phyloP scores from a whole-genome alignment of 2,113 vertebrate genomes.

The Pteronura brasiliensis region DNA sequence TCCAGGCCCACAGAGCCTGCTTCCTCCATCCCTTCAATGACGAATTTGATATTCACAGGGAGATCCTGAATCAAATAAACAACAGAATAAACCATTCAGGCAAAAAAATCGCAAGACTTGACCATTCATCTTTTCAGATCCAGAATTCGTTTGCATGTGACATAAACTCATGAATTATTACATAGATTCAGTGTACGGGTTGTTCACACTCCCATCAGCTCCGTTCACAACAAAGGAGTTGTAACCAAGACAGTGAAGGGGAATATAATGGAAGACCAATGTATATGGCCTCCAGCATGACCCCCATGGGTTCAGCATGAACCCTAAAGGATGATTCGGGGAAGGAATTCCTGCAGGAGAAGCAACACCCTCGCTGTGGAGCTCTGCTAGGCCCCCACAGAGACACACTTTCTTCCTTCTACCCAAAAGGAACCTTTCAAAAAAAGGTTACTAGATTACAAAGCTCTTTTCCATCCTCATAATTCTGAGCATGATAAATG shows the following conservation, averaged over 20 bases:
- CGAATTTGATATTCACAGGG: constrained; percentile 86
- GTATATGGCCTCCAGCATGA: rapidly evolving
- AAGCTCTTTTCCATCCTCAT: not conserved
- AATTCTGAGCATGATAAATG: not conserved
- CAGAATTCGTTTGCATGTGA: not conserved
- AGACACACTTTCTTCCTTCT: not conserved
- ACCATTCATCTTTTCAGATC: not conserved
- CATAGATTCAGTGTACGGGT: rapidly evolving
- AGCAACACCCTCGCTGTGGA: rapidly evolving
- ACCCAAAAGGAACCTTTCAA: not conserved
- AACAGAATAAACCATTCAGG: not conserved
- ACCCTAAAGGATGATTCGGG: rapidly evolving
- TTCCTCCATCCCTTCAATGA: constrained; percentile 89
- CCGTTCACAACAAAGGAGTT: not conserved
- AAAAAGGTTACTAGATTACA: not conserved
- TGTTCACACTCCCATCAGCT: not conserved
- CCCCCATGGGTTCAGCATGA: rapidly evolving
- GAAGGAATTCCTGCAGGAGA: not conserved
- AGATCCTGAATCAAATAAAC: constrained; percentile 72
- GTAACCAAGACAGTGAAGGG: not conserved
- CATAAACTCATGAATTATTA: no score
- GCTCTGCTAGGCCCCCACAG: rapidly evolving
- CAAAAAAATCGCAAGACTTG: no score
- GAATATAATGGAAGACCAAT: not conserved
- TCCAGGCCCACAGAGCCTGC: constrained; percentile 83